Base-by-base conservation (phyloP, 2,113 vertebrate species). In the Paradisaea rubra region DNA sequence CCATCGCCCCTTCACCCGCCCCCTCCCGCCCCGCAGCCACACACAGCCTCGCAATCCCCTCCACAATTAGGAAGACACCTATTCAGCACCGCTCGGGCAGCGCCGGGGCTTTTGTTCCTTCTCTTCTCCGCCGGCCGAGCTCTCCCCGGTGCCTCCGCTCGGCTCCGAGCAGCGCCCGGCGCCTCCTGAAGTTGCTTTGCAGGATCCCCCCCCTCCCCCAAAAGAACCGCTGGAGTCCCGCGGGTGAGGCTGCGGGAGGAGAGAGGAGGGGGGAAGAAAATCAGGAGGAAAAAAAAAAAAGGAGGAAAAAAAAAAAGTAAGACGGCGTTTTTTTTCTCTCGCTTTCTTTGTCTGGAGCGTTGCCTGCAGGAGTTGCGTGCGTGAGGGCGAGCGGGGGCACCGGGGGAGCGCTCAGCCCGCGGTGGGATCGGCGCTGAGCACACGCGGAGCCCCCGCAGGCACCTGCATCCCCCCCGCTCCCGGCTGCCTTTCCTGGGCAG, bases 261-360 rank as follows among this genome's bases (percentile, higher is more conserved):
- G 54, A 69, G 70, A 89, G 70, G 63, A 71, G 65, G 20, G 24
- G 18, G 25, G 63, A 70, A 53, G 35, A 41, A 8, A 50, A 66
- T 22, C 24, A 44, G 42, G 15, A 23, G 18, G 14, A 21, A 61
- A 24, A 45, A 66, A 56, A 89, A 65, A 13, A 15, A 24, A 60
- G 49, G 35, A 21, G 16, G 10, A 54, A 61, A 63, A 53, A 41
- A 41, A 41, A 71, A 76, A 83, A 90, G 89, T 96, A 97, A 97
- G 94, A 19, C 44, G 6, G 83, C 49, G 7, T 68, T 91, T 76
- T 90, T 90, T 76, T 81, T 94, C 31, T 94, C 56, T 94, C 64
- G 66, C 71, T 97, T 88, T 93, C 96, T 97, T 97, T 97, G 96
- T 97, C 73, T 90, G 88, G 85, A 94, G 89, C 86, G 57, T 71